A percentile compares a stretch with the other conserved stretches of the same genome.
Conservation (phyloP, 2,888 invertebrate species). For the Drosophila dives region DNA sequence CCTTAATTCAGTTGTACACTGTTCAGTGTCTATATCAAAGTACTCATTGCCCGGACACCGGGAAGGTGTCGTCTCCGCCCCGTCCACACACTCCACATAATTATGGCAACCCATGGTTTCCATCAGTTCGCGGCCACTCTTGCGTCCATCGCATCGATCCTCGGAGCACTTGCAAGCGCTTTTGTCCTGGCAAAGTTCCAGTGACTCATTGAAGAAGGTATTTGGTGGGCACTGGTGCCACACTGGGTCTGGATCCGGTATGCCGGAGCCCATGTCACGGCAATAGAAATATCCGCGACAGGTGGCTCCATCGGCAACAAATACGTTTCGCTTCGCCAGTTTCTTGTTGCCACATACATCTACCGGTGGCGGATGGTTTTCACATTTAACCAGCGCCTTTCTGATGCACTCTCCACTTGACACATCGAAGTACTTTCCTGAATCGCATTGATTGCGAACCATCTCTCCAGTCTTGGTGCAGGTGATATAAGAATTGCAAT, state of each 20-base stretch:
- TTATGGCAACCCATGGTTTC: conserved; percentile 59
- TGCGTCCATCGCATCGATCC: conserved; percentile 73
- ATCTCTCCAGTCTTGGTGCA: conserved; percentile 54
- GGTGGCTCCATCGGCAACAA: conserved; percentile 72
- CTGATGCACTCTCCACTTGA: conserved; percentile 44
- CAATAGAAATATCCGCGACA: conserved; percentile 81
- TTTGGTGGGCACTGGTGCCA: conserved; percentile 64
- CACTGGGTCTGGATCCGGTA: conserved; percentile 66
- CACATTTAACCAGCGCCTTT: conserved; percentile 65
- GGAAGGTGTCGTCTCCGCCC: conserved; percentile 12
- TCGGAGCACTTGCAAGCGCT: conserved; percentile 46
- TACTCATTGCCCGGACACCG: conserved; percentile 47
- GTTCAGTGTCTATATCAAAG: conserved; percentile 46
- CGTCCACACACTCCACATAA: conserved; percentile 58
- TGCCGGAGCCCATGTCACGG: conserved; percentile 62
- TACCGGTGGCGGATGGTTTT: conserved; percentile 66
- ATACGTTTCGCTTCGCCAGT: conserved; percentile 64
- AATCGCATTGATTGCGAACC: conserved; percentile 34
- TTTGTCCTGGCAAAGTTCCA: conserved; percentile 57
- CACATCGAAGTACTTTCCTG: conserved; percentile 63
- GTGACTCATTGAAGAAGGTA: conserved; percentile 64
- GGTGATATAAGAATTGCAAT: conserved; percentile 68
- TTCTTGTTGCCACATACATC: conserved; percentile 75
- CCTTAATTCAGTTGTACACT: conserved; percentile 33
- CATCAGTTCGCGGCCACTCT: conserved; percentile 50